Evolutionary conservation across 1,140 invertebrate species (phyloP).

Genomic region (Luehdorfia chinensis): DNA sequence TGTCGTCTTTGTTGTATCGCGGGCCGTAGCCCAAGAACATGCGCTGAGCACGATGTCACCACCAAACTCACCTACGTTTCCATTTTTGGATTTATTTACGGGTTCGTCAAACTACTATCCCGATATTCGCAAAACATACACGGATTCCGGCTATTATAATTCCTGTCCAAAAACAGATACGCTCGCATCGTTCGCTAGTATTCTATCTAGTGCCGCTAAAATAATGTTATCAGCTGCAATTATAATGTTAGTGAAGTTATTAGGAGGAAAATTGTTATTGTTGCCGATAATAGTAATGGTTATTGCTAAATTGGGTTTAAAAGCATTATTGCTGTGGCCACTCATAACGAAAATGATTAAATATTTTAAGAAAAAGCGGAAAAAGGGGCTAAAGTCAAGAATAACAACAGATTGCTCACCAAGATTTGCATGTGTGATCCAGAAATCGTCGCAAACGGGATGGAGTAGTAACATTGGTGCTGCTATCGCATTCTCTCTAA

Average conservation of each 20-base stretch:
- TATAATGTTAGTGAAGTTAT: constrained; percentile 55
- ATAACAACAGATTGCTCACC: constrained; percentile 59
- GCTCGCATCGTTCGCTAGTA: constrained; percentile 55
- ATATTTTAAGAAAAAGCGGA: constrained; percentile 62
- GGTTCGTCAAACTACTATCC: constrained; percentile 54
- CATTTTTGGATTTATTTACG: constrained; percentile 62
- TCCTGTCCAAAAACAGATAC: constrained; percentile 56
- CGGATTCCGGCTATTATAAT: constrained; percentile 43
- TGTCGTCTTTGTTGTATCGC: constrained; percentile 49
- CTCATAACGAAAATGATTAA: constrained; percentile 66
- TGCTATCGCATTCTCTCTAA: constrained; percentile 55
- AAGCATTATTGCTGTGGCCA: constrained; percentile 59
- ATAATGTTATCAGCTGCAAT: constrained; percentile 61
- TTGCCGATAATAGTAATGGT: constrained; percentile 52
- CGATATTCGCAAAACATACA: constrained; percentile 55
- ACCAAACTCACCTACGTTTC: constrained; percentile 29
- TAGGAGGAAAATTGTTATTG: constrained; percentile 58
- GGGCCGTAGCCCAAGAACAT: constrained; percentile 50
- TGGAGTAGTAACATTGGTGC: constrained; percentile 58
- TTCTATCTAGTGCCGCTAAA: constrained; percentile 64
- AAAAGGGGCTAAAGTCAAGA: constrained; percentile 49
- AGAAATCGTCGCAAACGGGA: constrained; percentile 39
- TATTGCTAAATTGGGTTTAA: constrained; percentile 57
- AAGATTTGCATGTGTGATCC: constrained; percentile 59
- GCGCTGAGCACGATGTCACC: constrained; percentile 42